Evolutionary conservation across 1,140 invertebrate species (phyloP).

Genomic region (Belonocnema kinseyi): DNA sequence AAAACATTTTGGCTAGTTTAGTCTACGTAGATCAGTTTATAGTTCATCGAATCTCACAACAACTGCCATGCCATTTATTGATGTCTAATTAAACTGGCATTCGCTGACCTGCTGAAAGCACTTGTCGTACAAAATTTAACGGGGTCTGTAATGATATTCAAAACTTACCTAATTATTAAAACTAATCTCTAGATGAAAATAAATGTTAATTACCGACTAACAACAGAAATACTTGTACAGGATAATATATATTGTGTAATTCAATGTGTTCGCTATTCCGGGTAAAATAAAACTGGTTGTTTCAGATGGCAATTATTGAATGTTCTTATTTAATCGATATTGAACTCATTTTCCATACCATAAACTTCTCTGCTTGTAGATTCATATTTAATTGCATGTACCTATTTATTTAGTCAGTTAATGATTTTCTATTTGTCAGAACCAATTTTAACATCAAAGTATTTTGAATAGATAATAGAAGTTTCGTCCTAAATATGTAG

Average conservation of each 20-base stretch:
- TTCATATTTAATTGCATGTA: not conserved
- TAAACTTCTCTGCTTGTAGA: no score
- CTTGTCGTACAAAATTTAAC: constrained; percentile 44
- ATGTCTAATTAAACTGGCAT: constrained; percentile 39
- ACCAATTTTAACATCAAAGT: no score
- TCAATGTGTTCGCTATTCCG: constrained; percentile 51
- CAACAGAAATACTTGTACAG: constrained; percentile 52
- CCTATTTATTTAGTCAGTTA: not conserved
- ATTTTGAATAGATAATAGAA: no score
- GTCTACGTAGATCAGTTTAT: constrained; percentile 40
- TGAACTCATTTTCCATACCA: no score
- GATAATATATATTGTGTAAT: constrained; percentile 57
- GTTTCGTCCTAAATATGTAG: no score
- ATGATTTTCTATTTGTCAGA: no score
- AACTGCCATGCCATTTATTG: constrained; percentile 44
- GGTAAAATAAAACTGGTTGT: constrained; percentile 55
- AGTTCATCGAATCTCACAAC: constrained; percentile 41
- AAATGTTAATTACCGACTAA: constrained; percentile 50
- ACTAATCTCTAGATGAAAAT: constrained; percentile 50
- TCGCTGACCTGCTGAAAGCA: constrained; percentile 40
- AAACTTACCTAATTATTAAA: constrained; percentile 37
- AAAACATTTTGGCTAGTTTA: constrained; percentile 36
- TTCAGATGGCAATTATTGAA: constrained; percentile 46
- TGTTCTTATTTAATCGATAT: constrained; percentile 17
- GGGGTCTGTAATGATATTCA: constrained; percentile 40